Base-by-base conservation (phyloP, 2,113 vertebrate genomes). In the Nettapus auritus region DNA sequence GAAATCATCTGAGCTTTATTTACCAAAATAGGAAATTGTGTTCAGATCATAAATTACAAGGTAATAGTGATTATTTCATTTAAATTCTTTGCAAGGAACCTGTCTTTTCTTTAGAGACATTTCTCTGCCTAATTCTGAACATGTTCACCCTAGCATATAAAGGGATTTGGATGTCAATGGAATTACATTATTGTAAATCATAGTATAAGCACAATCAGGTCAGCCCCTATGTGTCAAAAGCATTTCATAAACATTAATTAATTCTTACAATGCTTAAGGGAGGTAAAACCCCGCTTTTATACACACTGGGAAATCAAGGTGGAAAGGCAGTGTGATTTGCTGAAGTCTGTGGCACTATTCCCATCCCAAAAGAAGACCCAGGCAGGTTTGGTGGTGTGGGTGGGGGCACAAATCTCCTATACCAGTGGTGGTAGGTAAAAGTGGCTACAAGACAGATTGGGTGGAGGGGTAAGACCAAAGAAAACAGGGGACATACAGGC, bases 1-100 rank as follows among this genome's bases (percentile, higher is more conserved):
- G 66, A 79, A 83, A 92, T 87, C 50, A 94, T 87, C 67, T 84
- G 40, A 95, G 50, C 52, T 85, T 94, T 97, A 93, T 90, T 94
- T 94, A 95, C 74, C 70, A 90, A 96, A 92, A 84, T 55, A 93
- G 57, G 36, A n/a, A 40, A 76, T 44, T 82, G 36, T 86, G 52
- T 76, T 94, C 67, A 82, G 44, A 52, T 90, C 68, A 90, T 90
- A 84, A 77, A 95, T 87, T 79, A 89, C 12, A 76, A 82, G 53
- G 78, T 90, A 85, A 82, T 80, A 91, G 77, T 48, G 46, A 63
- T 29, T 46, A 82, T 67, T 66, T 94, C 44, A 73, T 89, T 95
- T 62, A 69, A 89, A 92, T 77, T 42, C 15, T 67, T 94, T 52
- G 33, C 46, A 74, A 88, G 67, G 20, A 60, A 82, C 13, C 31